phyloP scores from a whole-genome alignment of 2,888 invertebrate genomes.

The Formica aserva region DNA sequence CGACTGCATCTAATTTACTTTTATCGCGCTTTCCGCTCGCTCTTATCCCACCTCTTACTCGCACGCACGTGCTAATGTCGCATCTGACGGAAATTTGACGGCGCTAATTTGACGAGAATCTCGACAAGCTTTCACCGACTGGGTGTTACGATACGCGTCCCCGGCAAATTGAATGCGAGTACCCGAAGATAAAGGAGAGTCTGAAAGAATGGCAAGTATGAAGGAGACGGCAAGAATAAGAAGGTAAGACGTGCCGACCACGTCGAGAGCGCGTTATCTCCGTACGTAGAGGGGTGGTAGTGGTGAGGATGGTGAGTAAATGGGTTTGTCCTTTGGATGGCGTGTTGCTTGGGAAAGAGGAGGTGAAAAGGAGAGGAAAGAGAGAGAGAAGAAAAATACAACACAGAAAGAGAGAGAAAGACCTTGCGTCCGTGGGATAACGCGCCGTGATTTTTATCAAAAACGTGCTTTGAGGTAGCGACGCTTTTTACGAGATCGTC shows the following conservation, averaged over 20 bases:
- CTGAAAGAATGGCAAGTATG: slow-evolving; percentile 11
- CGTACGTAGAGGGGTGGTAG: slow-evolving; percentile 29
- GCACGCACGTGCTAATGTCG: neutral
- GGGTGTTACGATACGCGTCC: slow-evolving; percentile 42
- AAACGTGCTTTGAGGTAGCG: slow-evolving; percentile 49
- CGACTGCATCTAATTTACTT: slow-evolving; percentile 64
- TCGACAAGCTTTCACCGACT: neutral
- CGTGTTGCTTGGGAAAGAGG: slow-evolving; percentile 14
- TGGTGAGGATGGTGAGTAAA: slow-evolving; percentile 37
- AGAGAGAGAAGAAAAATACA: neutral
- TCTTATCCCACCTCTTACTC: slow-evolving; percentile 15
- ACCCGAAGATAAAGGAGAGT: slow-evolving; percentile 7
- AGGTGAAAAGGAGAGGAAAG: neutral
- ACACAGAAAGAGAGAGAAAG: neutral
- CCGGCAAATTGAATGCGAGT: slow-evolving; percentile 59
- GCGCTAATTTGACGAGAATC: slow-evolving; percentile 40
- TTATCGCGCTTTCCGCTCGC: slow-evolving; percentile 19
- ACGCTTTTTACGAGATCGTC: slow-evolving; percentile 52
- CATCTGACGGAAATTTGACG: slow-evolving; percentile 20
- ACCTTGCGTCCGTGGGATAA: slow-evolving; percentile 2
- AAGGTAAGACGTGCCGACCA: slow-evolving; percentile 47
- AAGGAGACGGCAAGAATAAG: slow-evolving; percentile 19
- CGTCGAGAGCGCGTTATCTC: slow-evolving; percentile 52
- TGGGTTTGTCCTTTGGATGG: slow-evolving; percentile 56
- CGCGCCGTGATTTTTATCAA: slow-evolving; percentile 60